Percentiles rank a stretch among this genome's conserved stretches.
Conservation (phyloP, 1,140 invertebrate species). For the Bactericera cockerelli region DNA sequence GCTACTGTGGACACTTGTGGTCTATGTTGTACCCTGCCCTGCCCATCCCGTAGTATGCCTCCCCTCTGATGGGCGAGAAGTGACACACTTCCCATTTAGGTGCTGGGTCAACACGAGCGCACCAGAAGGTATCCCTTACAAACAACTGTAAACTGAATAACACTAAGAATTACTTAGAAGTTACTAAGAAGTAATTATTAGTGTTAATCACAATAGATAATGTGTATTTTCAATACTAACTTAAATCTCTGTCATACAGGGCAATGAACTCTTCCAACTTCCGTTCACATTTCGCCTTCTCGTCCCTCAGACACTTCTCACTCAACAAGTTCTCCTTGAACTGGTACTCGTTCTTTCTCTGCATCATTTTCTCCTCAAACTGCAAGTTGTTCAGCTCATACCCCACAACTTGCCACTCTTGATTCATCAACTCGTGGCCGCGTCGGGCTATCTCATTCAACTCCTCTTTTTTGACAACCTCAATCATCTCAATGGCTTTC, state of each 20-base stretch:
- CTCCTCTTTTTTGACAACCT: background rate
- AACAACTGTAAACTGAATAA: too few species aligned
- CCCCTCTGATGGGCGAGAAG: too few species aligned
- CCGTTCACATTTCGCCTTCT: background rate
- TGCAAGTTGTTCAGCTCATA: constrained; percentile 1
- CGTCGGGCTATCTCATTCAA: background rate
- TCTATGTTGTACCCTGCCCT: too few species aligned
- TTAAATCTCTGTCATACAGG: background rate
- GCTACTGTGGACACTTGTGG: too few species aligned
- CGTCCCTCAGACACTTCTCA: background rate
- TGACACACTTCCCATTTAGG: too few species aligned
- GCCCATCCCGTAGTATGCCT: too few species aligned
- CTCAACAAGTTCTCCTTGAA: background rate
- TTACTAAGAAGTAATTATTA: too few species aligned
- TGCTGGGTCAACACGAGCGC: too few species aligned
- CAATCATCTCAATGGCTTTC: background rate
- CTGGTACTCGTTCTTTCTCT: background rate
- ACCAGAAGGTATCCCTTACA: too few species aligned
- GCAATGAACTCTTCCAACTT: background rate
- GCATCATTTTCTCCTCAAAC: background rate
- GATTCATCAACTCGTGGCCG: background rate
- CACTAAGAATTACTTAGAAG: too few species aligned
- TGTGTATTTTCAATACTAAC: background rate
- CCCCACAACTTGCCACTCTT: background rate
- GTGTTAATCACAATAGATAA: too few species aligned